phyloP scores from a whole-genome alignment of 2,113 vertebrate species.

The Macheiramphus alcinus region DNA sequence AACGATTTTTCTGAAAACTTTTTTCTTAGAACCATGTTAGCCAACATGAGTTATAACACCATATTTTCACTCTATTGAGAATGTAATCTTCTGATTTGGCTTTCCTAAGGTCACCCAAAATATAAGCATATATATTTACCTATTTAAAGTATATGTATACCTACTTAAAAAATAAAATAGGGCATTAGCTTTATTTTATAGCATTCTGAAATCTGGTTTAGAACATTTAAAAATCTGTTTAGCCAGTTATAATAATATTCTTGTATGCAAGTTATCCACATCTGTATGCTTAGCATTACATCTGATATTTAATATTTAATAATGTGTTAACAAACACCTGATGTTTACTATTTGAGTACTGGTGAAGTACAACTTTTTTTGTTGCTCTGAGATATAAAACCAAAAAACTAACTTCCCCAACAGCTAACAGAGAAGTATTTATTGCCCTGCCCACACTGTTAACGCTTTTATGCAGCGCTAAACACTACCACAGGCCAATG shows the following conservation, averaged over 20 bases:
- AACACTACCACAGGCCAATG: neutral
- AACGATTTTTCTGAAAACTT: neutral
- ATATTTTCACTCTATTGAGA: neutral
- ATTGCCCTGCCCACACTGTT: neutral
- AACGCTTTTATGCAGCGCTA: neutral
- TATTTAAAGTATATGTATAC: neutral
- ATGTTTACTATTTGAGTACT: neutral
- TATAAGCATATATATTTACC: neutral
- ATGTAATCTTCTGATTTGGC: neutral
- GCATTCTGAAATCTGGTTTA: neutral
- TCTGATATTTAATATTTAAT: neutral
- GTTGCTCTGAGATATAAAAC: neutral
- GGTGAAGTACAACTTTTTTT: neutral
- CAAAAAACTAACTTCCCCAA: neutral
- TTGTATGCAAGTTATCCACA: neutral
- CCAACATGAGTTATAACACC: neutral
- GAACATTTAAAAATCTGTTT: neutral
- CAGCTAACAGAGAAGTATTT: neutral
- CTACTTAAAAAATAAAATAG: neutral
- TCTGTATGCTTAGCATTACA: neutral
- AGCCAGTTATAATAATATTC: neutral
- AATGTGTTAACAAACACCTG: neutral
- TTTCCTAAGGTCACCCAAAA: neutral
- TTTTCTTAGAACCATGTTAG: neutral
- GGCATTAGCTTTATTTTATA: neutral